phyloP scores from a whole-genome alignment of 2,113 vertebrate species.

The Scomber scombrus region DNA sequence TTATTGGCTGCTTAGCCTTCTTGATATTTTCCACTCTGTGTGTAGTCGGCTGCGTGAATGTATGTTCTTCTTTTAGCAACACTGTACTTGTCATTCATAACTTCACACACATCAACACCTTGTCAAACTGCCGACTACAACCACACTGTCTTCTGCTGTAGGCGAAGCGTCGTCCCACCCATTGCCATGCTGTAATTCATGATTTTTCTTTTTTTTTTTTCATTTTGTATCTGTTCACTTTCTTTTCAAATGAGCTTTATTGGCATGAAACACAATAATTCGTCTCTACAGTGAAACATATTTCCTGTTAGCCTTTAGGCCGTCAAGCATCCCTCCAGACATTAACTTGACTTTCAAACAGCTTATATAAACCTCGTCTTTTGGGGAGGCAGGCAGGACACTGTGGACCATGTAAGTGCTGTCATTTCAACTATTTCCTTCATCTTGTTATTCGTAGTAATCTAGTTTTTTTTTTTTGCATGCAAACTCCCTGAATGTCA shows the following conservation, averaged over 20 bases:
- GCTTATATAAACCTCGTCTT: conserved; percentile 8
- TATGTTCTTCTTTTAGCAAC: conserved; percentile 38
- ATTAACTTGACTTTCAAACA: conserved; percentile 1
- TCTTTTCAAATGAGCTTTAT: conserved; percentile 10
- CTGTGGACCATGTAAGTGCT: background rate
- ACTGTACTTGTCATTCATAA: conserved; percentile 33
- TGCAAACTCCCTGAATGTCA: conserved; percentile 5
- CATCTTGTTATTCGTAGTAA: conserved; percentile 9
- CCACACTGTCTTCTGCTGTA: conserved; percentile 6
- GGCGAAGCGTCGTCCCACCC: background rate
- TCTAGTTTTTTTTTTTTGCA: conserved; percentile 10
- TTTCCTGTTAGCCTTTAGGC: conserved; percentile 26
- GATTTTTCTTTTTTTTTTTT: background rate
- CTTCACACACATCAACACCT: conserved; percentile 34
- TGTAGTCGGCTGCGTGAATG: conserved; percentile 8
- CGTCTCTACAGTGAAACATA: background rate
- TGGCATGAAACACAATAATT: conserved; percentile 24
- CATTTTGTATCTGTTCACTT: background rate
- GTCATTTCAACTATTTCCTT: background rate
- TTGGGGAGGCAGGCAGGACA: no score
- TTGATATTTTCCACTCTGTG: background rate
- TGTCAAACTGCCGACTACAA: conserved; percentile 19
- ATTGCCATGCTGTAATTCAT: no score
- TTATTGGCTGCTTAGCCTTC: conserved; percentile 5
- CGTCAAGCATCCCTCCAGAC: background rate